Base-by-base conservation (phyloP, 2,888 invertebrate species). In the Gymnoscelis rufifasciata region DNA sequence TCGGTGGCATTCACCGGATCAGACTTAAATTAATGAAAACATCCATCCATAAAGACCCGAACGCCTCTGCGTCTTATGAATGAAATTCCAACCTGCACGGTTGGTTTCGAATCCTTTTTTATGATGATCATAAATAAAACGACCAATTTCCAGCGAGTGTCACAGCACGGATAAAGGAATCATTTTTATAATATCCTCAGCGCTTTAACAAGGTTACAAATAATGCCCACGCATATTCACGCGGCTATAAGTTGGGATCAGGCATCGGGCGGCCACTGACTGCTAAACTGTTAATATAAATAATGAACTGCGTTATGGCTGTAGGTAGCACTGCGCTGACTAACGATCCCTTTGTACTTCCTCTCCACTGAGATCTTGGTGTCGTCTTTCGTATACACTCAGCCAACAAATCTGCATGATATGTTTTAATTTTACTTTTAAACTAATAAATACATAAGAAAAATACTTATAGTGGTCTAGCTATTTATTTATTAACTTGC, bases 11-110 rank as follows among this genome's bases (percentile, higher is more conserved):
- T 66, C 66, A 67, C 68, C 68, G 68, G 71, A 78, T 77, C 78
- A 72, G 68, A 68, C 76, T 80, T 83, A 83, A 88, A 87, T 86
- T 87, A 87, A 88, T 88, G 86, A 87, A 87, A 87, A 87, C 86
- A 88, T 88, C 77, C 81, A 82, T 78, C 80, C 82, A 86, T 84
- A 84, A 84, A 86, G 86, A 83, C 80, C 82, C 83, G 70, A 87
- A 88, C 88, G 88, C 88, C 88, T 83, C 86, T 79, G 79, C 84
- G 80, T 80, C 83, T 88, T 87, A 88, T 90, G 90, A 89, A 90
- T 89, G 90, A 86, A 86, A 87, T 84, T 80, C 88, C 87, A 82
- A 75, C 78, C 78, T 74, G 81, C 70, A 74, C 82, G 78, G 80
- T 45, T 46, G 45, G 50, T 68, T 72, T 79, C 75, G 80, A 79